Percentiles rank a stretch among this genome's conserved stretches.
Conservation (phyloP, 1,140 invertebrate species). For the Sycobia sp. region DNA sequence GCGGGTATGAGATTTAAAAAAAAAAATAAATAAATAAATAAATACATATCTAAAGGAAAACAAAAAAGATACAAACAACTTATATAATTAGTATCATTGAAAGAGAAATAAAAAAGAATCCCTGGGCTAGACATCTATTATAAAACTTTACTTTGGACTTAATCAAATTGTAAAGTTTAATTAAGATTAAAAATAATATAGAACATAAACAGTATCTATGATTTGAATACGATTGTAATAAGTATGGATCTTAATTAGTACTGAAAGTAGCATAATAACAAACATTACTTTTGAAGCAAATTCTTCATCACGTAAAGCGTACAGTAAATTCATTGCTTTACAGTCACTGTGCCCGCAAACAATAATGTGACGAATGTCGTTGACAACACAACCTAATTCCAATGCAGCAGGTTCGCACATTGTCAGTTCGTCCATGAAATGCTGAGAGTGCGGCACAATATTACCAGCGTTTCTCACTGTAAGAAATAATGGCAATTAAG, state of each 20-base stretch:
- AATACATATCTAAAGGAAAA: neutral
- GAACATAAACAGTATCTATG: too few relatives aligned
- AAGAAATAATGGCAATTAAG: constrained; percentile 46
- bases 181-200: too few relatives aligned
- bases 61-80: too few relatives aligned
- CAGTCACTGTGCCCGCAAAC: constrained; percentile 97
- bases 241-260: too few relatives aligned
- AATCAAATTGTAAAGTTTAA: too few relatives aligned
- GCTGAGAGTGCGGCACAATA: constrained; percentile 86
- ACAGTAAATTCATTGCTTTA: constrained; percentile 94
- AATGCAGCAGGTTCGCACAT: constrained; percentile 94
- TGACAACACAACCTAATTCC: constrained; percentile 91
- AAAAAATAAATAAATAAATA: neutral
- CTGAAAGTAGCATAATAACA: too few relatives aligned
- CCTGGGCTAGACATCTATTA: too few relatives aligned
- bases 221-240: too few relatives aligned
- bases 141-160: too few relatives aligned
- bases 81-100: too few relatives aligned
- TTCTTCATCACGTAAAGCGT: constrained; percentile 79
- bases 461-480: constrained; percentile 94
- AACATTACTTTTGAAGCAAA: constrained; percentile 72
- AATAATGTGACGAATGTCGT: constrained; percentile 90
- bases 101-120: too few relatives aligned
- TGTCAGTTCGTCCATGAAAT: constrained; percentile 83
- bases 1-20: too few relatives aligned